A percentile compares a stretch with the other conserved stretches of the same genome.
Evolutionary conservation across 2,113 vertebrate species (phyloP).

Genomic region (Todiramphus saurophagus): DNA sequence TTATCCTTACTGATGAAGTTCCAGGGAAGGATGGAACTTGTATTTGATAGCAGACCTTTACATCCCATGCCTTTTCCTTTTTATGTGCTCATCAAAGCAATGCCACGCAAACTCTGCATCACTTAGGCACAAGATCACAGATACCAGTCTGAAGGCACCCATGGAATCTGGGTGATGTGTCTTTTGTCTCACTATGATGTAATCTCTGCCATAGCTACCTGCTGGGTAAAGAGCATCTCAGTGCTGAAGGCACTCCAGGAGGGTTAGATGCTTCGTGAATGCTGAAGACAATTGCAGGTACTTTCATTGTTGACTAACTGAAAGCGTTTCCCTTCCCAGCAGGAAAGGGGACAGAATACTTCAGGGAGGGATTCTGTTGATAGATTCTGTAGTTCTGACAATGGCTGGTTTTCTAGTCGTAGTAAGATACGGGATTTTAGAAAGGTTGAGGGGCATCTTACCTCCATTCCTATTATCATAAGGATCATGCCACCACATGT

Average conservation of each 20-base stretch:
- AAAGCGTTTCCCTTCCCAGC: neutral
- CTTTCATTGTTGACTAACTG: neutral
- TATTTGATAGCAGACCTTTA: neutral
- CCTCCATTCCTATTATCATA: neutral
- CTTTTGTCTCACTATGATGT: neutral
- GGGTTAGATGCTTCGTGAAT: fast-evolving
- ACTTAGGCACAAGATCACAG: neutral
- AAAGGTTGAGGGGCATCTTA: neutral
- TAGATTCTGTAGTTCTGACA: neutral
- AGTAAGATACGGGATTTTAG: neutral
- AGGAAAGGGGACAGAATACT: neutral
- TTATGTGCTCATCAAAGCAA: neutral
- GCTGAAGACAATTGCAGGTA: neutral
- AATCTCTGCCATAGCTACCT: neutral
- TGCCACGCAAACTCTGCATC: neutral
- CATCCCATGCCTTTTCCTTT: neutral
- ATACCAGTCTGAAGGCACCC: neutral
- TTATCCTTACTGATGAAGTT: neutral
- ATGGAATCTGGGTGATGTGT: neutral
- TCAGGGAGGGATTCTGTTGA: neutral
- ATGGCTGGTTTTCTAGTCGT: neutral
- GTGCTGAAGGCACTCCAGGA: neutral
- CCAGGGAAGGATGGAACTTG: neutral
- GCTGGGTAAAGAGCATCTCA: neutral
- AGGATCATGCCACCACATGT: neutral